A percentile compares a stretch with the other conserved stretches of the same genome.
These are phyloP conservation scores for Pygathrix nemaeus DNA, from an alignment of 2,113 vertebrate genomes.

Conservation along the genomic window DNA sequence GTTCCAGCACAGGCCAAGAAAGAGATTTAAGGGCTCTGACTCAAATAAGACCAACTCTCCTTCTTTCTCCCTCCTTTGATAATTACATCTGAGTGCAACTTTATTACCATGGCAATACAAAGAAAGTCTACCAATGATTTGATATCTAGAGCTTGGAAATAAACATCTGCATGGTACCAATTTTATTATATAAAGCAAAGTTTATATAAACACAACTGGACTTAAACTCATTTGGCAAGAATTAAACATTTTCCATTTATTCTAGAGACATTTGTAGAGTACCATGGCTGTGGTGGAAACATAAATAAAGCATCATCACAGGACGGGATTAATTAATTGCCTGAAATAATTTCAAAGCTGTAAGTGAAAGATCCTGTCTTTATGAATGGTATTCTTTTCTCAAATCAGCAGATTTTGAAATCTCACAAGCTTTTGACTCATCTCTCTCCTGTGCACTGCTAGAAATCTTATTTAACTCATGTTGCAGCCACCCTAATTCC, in stretches of 20 bases:
- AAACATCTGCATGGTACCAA: not conserved
- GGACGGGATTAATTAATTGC: constrained; percentile 42
- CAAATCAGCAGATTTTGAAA: not conserved
- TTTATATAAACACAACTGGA: constrained; percentile 29
- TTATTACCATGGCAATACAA: not conserved
- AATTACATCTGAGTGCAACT: not conserved
- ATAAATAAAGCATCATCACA: constrained; percentile 17
- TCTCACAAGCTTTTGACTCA: not conserved
- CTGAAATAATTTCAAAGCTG: constrained; percentile 31
- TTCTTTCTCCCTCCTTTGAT: not conserved
- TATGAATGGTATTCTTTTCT: not conserved
- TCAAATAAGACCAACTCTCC: not conserved
- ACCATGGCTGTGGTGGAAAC: not conserved
- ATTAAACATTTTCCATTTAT: constrained; percentile 18
- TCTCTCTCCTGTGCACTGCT: not conserved
- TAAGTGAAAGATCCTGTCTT: constrained; percentile 16
- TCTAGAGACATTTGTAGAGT: constrained; percentile 7
- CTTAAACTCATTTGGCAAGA: constrained; percentile 26
- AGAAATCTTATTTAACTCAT: not conserved
- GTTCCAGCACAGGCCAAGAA: not conserved
- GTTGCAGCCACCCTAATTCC: not conserved
- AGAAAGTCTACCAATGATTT: not conserved
- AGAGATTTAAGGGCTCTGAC: not conserved
- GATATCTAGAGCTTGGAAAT: not conserved
- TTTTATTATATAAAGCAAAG: constrained; percentile 36